Conservation (phyloP, 1,140 invertebrate genomes). For the Drosophila tani region DNA sequence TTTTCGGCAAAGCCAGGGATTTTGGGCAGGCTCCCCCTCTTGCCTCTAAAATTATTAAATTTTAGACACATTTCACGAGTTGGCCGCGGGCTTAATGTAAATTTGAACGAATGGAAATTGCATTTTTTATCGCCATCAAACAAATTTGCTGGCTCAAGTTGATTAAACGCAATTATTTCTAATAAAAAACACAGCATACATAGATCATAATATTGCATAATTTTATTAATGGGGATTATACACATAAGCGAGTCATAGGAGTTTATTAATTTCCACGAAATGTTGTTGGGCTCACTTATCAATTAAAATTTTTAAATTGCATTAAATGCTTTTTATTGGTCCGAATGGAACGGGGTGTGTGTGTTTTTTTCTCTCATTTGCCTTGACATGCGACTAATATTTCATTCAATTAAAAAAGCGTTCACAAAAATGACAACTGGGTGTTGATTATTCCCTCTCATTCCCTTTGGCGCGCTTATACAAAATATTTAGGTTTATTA, state of each 20-base stretch:
- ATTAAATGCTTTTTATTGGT: slow-evolving; percentile 63
- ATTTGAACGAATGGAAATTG: slow-evolving; percentile 75
- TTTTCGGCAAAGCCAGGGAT: slow-evolving; percentile 58
- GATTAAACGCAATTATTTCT: slow-evolving; percentile 58
- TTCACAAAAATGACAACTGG: slow-evolving; percentile 50
- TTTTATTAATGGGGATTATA: slow-evolving; percentile 80
- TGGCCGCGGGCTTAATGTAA: slow-evolving; percentile 56
- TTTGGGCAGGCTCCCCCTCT: slow-evolving; percentile 7
- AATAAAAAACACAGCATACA: slow-evolving; percentile 62
- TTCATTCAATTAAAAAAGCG: slow-evolving; percentile 78
- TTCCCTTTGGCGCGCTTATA: slow-evolving; percentile 11
- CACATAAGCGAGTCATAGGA: slow-evolving; percentile 32
- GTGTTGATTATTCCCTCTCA: slow-evolving; percentile 31
- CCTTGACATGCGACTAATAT: slow-evolving; percentile 70
- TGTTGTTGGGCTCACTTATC: slow-evolving; percentile 68
- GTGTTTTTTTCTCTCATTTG: slow-evolving; percentile 27
- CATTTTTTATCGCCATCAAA: slow-evolving; percentile 31
- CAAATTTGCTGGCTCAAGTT: slow-evolving; percentile 17
- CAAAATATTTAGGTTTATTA: slow-evolving; percentile 84
- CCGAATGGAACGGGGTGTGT: not conserved
- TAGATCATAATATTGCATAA: slow-evolving; percentile 52
- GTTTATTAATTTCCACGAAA: slow-evolving; percentile 51
- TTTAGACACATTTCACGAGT: slow-evolving; percentile 38
- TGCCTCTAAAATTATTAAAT: slow-evolving; percentile 60
- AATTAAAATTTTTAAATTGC: slow-evolving; percentile 81